Base-by-base conservation (phyloP, 2,113 vertebrate species). In the Arizona elegans region DNA sequence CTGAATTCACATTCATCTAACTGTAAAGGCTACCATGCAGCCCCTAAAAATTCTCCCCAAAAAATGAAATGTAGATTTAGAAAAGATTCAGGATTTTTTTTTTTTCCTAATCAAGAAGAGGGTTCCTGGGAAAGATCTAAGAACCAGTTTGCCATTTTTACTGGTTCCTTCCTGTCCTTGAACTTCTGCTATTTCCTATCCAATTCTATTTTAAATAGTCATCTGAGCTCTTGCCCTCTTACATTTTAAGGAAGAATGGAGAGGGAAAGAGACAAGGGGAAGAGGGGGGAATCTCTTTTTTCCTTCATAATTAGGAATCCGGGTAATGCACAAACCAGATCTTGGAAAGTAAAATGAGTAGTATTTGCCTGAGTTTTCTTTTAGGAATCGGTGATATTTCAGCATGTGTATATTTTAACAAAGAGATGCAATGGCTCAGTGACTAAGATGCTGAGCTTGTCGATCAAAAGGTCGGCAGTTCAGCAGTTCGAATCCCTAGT, bases 301-400 rank as follows among this genome's bases (percentile, higher is more conserved):
- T 50, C 13, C 52, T 58, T 50, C 26, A 9, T n/a, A 38, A 24
- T 87, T 11, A 62, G 50, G 24, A 2, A 50, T 52, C 19, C 33
- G 8, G 5, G 8, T 55, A 47, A 24, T 1, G 53, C 29, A 52
- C 17, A 87, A 29, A 24, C 17, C 87, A 21, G 53, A 62, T 9
- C 43, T 1, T 90, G 26, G 43, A 56, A 70, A 38, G 43, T 85
- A 88, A 38, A 29, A 52, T 10, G 29, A 89, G 9, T 70, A 70
- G 56, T n/a, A 90, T 65, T 55, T 54, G 43, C 8, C 5, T n/a
- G 26, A 47, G 33, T 50, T 17, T 87, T 52, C 81, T 52, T 50
- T 47, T 29, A 47, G 90, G 21, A 29, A 91, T 87, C 81, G 53
- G 50, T 94, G 88, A 94, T 89, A 92, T 87, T 87, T 90, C 89